Conservation (phyloP, 2,888 invertebrate genomes). For the Aphidius colemani region DNA sequence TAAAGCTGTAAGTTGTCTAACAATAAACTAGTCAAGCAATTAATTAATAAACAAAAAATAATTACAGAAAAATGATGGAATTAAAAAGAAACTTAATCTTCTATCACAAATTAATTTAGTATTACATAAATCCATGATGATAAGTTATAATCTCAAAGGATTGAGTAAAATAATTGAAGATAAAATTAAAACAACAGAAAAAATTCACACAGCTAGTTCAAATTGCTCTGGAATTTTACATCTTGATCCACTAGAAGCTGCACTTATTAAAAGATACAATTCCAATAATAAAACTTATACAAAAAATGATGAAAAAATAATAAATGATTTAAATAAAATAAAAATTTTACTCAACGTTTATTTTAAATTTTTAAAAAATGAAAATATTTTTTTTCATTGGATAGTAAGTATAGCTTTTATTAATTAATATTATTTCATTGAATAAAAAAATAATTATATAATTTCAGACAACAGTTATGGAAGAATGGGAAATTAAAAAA, state of each 20-base stretch:
- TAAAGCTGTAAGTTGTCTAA: slow-evolving; percentile 1
- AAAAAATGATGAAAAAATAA: slow-evolving; percentile 28
- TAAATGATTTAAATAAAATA: slow-evolving; percentile 36
- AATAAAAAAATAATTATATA: slow-evolving; percentile 3
- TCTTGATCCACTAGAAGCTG: slow-evolving; percentile 41
- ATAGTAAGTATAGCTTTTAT: slow-evolving; percentile 35
- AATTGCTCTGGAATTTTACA: slow-evolving; percentile 40
- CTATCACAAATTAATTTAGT: slow-evolving; percentile 35
- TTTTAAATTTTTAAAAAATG: slow-evolving; percentile 39
- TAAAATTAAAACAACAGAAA: slow-evolving; percentile 41
- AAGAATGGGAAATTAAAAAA: slow-evolving; percentile 35
- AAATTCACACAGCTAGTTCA: slow-evolving; percentile 42
- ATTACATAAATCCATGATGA: slow-evolving; percentile 37
- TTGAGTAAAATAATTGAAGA: slow-evolving; percentile 41
- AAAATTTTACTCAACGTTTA: slow-evolving; percentile 39
- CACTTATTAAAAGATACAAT: slow-evolving; percentile 38
- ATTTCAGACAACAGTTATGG: slow-evolving; percentile 40
- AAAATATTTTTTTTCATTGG: slow-evolving; percentile 44
- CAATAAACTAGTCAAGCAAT: neutral
- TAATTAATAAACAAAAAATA: neutral
- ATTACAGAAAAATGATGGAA: slow-evolving; percentile 17
- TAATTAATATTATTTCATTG: neutral
- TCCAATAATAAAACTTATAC: slow-evolving; percentile 30
- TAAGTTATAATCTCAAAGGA: slow-evolving; percentile 43
- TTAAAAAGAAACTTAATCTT: neutral